Percentiles rank a stretch among this genome's conserved stretches.
These are phyloP conservation scores for Paraescarpia echinospica DNA, from an alignment of 1,140 invertebrate genomes.

Conservation along the genomic window DNA sequence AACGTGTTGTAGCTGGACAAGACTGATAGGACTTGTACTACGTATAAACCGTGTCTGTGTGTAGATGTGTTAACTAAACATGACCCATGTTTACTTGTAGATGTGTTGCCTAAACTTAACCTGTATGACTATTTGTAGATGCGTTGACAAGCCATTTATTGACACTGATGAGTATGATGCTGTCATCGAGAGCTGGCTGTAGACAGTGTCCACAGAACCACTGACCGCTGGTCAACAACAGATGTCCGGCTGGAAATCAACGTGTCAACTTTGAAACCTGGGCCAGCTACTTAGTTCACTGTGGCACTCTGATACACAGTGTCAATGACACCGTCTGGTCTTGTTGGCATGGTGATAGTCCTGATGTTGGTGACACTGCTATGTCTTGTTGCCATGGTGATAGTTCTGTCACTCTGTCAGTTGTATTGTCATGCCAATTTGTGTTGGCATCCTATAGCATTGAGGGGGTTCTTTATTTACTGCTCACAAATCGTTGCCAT, in stretches of 20 bases:
- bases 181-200: background rate
- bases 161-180: slow-evolving; percentile 13
- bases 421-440: background rate
- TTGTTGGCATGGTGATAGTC: background rate
- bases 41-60: no score
- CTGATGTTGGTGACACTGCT: background rate
- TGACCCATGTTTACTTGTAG: no score
- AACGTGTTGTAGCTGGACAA: background rate
- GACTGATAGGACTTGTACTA: slow-evolving; percentile 16
- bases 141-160: slow-evolving; percentile 31
- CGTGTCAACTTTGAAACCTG: background rate
- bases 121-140: slow-evolving; percentile 27
- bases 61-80: no score
- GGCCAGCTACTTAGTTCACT: background rate
- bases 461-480: background rate
- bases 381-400: background rate
- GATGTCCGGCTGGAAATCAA: background rate
- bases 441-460: background rate
- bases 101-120: background rate
- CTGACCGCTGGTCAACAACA: background rate
- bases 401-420: background rate
- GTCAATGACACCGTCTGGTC: background rate
- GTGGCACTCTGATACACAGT: background rate
- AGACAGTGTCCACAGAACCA: background rate
- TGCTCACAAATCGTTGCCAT: background rate